phyloP scores from a whole-genome alignment of 2,888 invertebrate genomes.

The Perdita meconis region DNA sequence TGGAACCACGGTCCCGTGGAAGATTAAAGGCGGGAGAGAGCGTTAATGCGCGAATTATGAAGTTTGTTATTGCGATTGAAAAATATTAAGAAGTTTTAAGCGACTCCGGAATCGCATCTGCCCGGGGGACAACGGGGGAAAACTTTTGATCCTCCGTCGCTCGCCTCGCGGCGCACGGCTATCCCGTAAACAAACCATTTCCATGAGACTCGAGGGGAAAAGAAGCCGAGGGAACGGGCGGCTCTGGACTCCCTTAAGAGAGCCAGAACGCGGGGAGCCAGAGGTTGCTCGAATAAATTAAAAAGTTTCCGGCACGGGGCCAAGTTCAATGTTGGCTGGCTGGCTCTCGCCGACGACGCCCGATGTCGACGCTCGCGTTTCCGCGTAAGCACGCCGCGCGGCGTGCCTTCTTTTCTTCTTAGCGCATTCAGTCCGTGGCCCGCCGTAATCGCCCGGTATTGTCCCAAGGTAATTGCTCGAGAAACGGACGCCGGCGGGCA shows the following conservation, averaged over 20 bases:
- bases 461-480: constrained; percentile 48
- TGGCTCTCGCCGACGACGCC: constrained; percentile 13
- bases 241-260: constrained; percentile 44
- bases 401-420: constrained; percentile 30
- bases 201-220: constrained; percentile 49
- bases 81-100: constrained; percentile 16
- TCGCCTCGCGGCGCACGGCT: not conserved
- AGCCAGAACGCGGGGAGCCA: constrained; percentile 25
- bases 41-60: constrained; percentile 18
- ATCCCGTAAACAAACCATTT: constrained; percentile 54
- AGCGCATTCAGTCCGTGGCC: constrained; percentile 28
- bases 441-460: constrained; percentile 44
- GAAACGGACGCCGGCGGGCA: constrained; percentile 11
- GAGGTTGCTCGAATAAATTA: constrained; percentile 69
- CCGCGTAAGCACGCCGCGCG: constrained; percentile 44
- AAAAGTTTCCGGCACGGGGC: constrained; percentile 72
- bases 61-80: constrained; percentile 21
- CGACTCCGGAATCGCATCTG: not conserved
- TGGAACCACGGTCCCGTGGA: not conserved
- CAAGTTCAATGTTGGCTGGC: constrained; percentile 76
- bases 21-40: constrained; percentile 2
- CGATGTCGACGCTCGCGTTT: constrained; percentile 24
- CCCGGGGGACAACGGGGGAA: not conserved
- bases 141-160: constrained; percentile 39
- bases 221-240: constrained; percentile 39